phyloP scores from a whole-genome alignment of 2,888 invertebrate species.

The Nephrocerus scutellatus region DNA sequence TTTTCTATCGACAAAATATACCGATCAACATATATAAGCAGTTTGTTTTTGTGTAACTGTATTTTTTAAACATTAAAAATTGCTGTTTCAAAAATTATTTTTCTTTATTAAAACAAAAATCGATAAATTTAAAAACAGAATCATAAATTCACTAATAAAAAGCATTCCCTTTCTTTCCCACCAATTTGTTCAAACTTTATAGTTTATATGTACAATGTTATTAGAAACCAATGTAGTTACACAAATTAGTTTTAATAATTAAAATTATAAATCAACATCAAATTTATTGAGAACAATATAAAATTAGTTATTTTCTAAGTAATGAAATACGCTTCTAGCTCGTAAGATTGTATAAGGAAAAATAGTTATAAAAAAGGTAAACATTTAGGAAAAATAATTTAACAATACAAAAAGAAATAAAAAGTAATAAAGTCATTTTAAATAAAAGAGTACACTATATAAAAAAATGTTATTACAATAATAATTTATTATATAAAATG shows the following conservation, averaged over 20 bases:
- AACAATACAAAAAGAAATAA: too few species aligned
- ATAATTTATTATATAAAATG: too few species aligned
- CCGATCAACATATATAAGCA: too few species aligned
- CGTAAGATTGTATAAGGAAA: conserved; percentile 41
- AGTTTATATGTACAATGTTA: conserved; percentile 12
- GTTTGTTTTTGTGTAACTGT: too few species aligned
- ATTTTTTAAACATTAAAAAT: conserved; percentile 1
- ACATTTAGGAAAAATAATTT: too few species aligned
- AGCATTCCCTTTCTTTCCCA: conserved; percentile 10
- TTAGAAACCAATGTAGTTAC: conserved; percentile 2
- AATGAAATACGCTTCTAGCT: conserved; percentile 48
- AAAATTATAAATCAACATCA: conserved; percentile 6
- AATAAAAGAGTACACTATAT: too few species aligned
- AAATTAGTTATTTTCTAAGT: conserved; percentile 34
- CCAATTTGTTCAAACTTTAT: conserved; percentile 11
- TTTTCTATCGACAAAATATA: too few species aligned
- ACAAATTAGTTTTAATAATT: conserved; percentile 4
- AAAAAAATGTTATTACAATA: too few species aligned
- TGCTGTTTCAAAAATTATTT: conserved; percentile 8
- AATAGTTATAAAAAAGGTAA: conserved; percentile 12
- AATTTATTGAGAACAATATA: background rate
- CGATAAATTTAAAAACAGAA: conserved; percentile 9
- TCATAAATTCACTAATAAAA: background rate
- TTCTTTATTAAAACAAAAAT: conserved; percentile 15
- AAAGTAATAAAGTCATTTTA: too few species aligned